A percentile compares a stretch with the other conserved stretches of the same genome.
phyloP scores from a whole-genome alignment of 2,888 invertebrate genomes.

The Leptinotarsa tumamoca region DNA sequence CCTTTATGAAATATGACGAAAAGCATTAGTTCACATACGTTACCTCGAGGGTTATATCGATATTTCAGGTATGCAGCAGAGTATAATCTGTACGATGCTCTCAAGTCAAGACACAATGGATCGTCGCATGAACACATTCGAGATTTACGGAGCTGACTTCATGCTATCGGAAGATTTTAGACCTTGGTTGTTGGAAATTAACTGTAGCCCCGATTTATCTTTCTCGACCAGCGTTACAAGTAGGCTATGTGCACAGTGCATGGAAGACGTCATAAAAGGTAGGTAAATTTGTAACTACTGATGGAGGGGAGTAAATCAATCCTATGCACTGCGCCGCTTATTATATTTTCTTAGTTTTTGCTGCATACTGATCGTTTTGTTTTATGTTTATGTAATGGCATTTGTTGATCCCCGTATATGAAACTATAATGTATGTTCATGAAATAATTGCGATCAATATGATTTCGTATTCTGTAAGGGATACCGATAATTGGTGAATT shows the following conservation, averaged over 20 bases:
- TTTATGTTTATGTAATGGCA: too few relatives aligned
- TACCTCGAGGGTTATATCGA: too few relatives aligned
- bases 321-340: background rate
- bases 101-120: conserved; percentile 90
- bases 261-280: conserved; percentile 93
- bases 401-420: too few relatives aligned
- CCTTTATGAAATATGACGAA: background rate
- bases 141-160: conserved; percentile 95
- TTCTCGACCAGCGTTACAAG: conserved; percentile 92
- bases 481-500: too few relatives aligned
- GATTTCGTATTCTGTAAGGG: too few relatives aligned
- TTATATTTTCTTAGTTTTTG: too few relatives aligned
- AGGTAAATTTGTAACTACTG: background rate
- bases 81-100: conserved; percentile 81
- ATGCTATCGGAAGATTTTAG: conserved; percentile 89
- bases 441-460: too few relatives aligned
- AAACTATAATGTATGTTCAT: too few relatives aligned
- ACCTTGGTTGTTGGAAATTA: conserved; percentile 95
- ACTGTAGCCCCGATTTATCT: conserved; percentile 92
- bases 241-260: conserved; percentile 85
- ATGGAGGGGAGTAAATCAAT: background rate
- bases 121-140: conserved; percentile 85
- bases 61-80: conserved; percentile 61
- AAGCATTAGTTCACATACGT: too few relatives aligned
- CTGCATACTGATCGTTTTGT: too few relatives aligned